Evolutionary conservation across 2,888 invertebrate genomes (phyloP).

Genomic region (Nomada fabriciana): DNA sequence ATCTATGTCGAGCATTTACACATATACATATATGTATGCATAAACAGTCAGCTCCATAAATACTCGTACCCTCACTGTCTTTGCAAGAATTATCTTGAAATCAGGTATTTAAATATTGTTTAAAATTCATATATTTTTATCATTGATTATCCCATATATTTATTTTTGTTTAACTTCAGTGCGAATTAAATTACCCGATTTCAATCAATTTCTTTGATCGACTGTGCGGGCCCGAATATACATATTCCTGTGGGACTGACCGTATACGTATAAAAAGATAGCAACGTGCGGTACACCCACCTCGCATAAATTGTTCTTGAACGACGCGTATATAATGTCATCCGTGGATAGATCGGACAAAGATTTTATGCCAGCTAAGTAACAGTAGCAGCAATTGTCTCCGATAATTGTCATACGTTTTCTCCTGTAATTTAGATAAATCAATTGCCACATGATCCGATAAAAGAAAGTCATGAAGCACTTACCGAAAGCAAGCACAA

Average conservation of each 20-base stretch:
- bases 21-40: too few relatives aligned
- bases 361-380: conserved; percentile 93
- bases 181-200: too few relatives aligned
- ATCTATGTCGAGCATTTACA: background rate
- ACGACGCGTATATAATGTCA: conserved; percentile 94
- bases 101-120: too few relatives aligned
- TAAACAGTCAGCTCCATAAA: too few relatives aligned
- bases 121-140: too few relatives aligned
- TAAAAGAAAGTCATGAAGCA: background rate
- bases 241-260: too few relatives aligned
- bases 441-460: background rate
- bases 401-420: conserved; percentile 89
- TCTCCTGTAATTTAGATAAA: conserved; percentile 75
- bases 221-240: too few relatives aligned
- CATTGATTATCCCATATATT: too few relatives aligned
- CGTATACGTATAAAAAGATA: background rate
- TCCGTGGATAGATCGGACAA: conserved; percentile 90
- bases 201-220: too few relatives aligned
- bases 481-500: conserved; percentile 89
- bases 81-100: too few relatives aligned
- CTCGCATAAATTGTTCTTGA: conserved; percentile 94
- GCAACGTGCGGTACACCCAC: conserved; percentile 81
- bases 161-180: too few relatives aligned
- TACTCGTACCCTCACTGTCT: too few relatives aligned
- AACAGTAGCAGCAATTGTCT: conserved; percentile 96